Conservation (phyloP, 2,113 vertebrate genomes). For the Leucoraja erinaceus region DNA sequence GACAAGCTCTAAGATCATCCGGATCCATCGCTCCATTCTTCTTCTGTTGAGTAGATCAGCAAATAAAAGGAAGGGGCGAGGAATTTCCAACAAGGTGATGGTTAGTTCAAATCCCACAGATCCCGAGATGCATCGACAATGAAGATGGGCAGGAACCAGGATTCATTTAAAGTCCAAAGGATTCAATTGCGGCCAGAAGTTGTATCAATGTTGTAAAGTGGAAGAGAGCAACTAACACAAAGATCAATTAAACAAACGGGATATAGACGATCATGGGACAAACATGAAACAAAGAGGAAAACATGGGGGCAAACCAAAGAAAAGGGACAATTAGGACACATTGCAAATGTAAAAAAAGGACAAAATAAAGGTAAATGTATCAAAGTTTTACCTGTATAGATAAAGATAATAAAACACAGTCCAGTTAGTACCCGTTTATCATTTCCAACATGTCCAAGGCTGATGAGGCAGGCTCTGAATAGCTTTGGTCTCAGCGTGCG, state of each 20-base stretch:
- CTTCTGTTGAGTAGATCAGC: conserved; percentile 62
- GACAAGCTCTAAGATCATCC: conserved; percentile 91
- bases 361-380: neutral
- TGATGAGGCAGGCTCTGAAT: conserved; percentile 60
- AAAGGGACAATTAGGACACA: neutral
- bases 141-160: neutral
- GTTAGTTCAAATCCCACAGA: neutral
- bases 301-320: neutral
- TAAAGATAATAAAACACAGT: conserved; percentile 26
- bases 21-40: conserved; percentile 97
- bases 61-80: conserved; percentile 36
- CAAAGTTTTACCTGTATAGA: conserved; percentile 13
- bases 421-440: conserved; percentile 49
- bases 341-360: neutral
- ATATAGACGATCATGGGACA: neutral
- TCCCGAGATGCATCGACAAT: neutral
- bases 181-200: neutral
- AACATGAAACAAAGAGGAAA: neutral
- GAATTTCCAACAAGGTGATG: conserved; percentile 9
- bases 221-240: neutral
- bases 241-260: neutral
- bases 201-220: neutral
- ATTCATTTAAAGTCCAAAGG: neutral
- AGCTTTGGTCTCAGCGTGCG: conserved; percentile 51
- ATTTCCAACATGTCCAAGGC: conserved; percentile 57